These are phyloP conservation scores for Oncorhynchus gorbuscha DNA, from an alignment of 2,113 vertebrate genomes.

Conservation along the genomic window DNA sequence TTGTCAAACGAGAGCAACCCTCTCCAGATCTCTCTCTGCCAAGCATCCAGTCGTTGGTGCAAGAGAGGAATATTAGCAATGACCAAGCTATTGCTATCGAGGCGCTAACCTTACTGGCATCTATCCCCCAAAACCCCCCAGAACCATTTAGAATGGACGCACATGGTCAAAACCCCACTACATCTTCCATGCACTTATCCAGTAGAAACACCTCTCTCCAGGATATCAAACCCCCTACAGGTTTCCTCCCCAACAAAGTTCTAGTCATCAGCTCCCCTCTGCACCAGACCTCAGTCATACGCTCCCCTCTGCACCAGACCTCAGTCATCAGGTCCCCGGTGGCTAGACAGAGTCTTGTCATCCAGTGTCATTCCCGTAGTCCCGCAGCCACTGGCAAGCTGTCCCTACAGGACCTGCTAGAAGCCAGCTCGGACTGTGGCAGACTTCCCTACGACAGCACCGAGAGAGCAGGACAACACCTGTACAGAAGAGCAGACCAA, in stretches of 20 bases:
- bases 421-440: constrained; percentile 61
- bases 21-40: constrained; percentile 67
- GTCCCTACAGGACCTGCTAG: constrained; percentile 59
- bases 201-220: constrained; percentile 44
- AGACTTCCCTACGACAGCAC: constrained; percentile 30
- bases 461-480: constrained; percentile 15
- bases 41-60: constrained; percentile 83
- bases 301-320: constrained; percentile 56
- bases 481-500: constrained; percentile 43
- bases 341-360: constrained; percentile 66
- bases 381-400: constrained; percentile 42
- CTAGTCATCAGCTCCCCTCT: constrained; percentile 68
- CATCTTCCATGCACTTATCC: constrained; percentile 26
- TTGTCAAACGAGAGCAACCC: constrained; percentile 53
- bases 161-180: constrained; percentile 47
- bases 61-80: constrained; percentile 85
- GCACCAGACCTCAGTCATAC: too few species aligned
- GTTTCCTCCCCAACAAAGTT: constrained; percentile 67
- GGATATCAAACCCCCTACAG: constrained; percentile 9
- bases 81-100: constrained; percentile 95
- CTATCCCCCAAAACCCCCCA: constrained; percentile 64
- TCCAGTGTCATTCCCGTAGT: constrained; percentile 49
- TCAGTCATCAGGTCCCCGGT: constrained; percentile 72
- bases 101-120: constrained; percentile 87
- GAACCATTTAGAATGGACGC: constrained; percentile 58